Evolutionary conservation across 2,888 invertebrate species (phyloP).

Genomic region (Lordiphosa fenestrarum): DNA sequence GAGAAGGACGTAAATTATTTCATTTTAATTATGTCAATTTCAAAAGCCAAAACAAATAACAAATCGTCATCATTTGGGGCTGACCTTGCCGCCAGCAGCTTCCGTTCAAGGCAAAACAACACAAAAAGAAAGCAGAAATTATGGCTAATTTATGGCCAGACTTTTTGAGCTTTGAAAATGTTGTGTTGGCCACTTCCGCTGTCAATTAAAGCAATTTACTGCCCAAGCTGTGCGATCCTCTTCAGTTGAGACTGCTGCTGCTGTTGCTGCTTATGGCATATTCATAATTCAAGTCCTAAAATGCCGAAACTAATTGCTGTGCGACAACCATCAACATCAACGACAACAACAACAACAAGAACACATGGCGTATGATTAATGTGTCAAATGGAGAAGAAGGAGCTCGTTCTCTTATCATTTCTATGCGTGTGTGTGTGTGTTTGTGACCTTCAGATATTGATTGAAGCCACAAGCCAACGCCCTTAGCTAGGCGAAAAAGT

Average conservation of each 20-base stretch:
- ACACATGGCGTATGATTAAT: conserved; percentile 73
- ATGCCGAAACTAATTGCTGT: conserved; percentile 61
- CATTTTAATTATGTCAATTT: conserved; percentile 62
- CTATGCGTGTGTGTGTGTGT: conserved; percentile 8
- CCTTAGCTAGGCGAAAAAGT: conserved; percentile 26
- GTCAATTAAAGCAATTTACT: conserved; percentile 58
- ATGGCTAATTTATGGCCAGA: conserved; percentile 63
- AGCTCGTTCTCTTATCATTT: conserved; percentile 47
- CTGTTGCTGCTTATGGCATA: conserved; percentile 18
- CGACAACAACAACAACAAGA: conserved; percentile 31
- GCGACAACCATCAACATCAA: conserved; percentile 15
- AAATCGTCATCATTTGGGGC: conserved; percentile 19
- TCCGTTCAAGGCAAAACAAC: conserved; percentile 42
- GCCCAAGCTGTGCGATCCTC: conserved; percentile 20
- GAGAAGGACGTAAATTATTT: conserved; percentile 52
- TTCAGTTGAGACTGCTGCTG: conserved; percentile 14
- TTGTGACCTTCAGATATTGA: conserved; percentile 59
- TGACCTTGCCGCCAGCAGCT: conserved; percentile 55
- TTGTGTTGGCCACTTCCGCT: conserved; percentile 53
- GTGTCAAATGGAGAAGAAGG: conserved; percentile 16
- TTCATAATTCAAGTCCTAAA: conserved; percentile 56
- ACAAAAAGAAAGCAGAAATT: conserved; percentile 36
- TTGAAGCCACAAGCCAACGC: conserved; percentile 53
- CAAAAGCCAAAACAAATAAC: conserved; percentile 35
- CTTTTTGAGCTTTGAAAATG: conserved; percentile 26